Conservation (phyloP, 2,797 vertebrate genomes). For the Pampus argenteus region DNA sequence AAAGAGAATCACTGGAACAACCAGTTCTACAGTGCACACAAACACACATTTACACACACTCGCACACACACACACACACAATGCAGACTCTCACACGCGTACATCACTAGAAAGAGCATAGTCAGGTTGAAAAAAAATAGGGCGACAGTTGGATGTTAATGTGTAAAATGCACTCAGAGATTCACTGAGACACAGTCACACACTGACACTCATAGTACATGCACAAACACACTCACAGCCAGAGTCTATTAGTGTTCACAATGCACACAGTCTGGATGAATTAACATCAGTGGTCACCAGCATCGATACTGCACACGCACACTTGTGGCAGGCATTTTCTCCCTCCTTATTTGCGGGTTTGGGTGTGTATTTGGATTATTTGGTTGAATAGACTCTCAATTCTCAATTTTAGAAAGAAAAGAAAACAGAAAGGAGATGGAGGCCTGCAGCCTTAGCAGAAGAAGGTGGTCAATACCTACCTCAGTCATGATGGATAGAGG, state of each 20-base stretch:
- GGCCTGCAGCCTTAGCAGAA: constrained; percentile 14
- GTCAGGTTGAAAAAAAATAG: constrained; percentile 41
- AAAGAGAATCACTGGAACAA: constrained; percentile 73
- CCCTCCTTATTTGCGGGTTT: constrained; percentile 13
- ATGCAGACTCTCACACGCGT: constrained; percentile 7
- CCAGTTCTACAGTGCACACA: constrained; percentile 47
- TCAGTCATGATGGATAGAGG: constrained; percentile 62
- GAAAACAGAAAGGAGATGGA: constrained; percentile 14
- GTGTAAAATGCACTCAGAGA: constrained; percentile 47
- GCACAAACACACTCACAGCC: constrained; percentile 61
- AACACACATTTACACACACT: constrained; percentile 11
- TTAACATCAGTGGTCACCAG: constrained; percentile 66
- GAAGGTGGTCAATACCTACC: constrained; percentile 61
- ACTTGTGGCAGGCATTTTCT: constrained; percentile 48
- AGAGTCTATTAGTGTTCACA: constrained; percentile 74
- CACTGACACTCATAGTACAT: constrained; percentile 51
- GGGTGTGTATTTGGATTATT: constrained; percentile 8
- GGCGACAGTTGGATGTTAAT: constrained; percentile 32
- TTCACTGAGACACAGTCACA: constrained; percentile 29
- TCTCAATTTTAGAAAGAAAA: constrained; percentile 5
- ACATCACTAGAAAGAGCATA: constrained; percentile 30
- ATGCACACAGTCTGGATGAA: constrained; percentile 65
- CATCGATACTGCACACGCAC: constrained; percentile 44
- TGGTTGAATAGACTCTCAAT: not conserved
- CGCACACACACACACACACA: constrained; percentile 11